Evolutionary conservation across 2,113 vertebrate species (phyloP).

Genomic region (Alces alces): DNA sequence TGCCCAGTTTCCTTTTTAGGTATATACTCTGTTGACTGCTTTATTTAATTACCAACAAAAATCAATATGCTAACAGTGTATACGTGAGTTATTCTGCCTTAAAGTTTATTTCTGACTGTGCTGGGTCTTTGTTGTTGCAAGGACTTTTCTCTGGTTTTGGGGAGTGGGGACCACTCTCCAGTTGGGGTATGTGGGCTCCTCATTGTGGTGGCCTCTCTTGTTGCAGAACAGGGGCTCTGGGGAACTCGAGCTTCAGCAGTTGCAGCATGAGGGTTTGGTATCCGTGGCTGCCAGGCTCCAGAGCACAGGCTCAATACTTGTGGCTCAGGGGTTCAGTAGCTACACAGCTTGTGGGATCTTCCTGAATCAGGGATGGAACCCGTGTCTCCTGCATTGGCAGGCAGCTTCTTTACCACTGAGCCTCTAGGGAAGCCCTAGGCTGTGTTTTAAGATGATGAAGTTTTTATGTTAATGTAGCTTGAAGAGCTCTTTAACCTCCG

Average conservation of each 20-base stretch:
- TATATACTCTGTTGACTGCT: background rate
- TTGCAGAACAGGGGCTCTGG: background rate
- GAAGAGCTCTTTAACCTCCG: background rate
- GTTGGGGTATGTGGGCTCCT: background rate
- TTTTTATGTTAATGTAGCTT: background rate
- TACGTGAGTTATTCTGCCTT: background rate
- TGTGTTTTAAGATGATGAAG: background rate
- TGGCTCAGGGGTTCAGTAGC: accelerated
- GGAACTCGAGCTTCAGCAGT: background rate
- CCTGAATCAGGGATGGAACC: background rate
- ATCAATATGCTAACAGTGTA: background rate
- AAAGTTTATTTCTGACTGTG: background rate
- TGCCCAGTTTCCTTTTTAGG: background rate
- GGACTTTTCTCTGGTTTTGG: background rate
- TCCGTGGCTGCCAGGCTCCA: background rate
- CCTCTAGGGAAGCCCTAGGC: background rate
- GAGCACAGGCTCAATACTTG: accelerated
- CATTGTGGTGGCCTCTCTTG: background rate
- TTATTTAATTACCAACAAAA: background rate
- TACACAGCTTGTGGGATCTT: background rate
- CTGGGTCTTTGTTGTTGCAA: background rate
- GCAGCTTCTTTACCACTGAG: background rate
- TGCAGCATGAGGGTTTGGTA: background rate
- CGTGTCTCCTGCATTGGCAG: background rate
- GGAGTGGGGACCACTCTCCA: background rate